Evolutionary conservation across 2,888 invertebrate species (phyloP), one percentile per base, ranked within the genome.

Genomic region (Hydraecia micacea): DNA sequence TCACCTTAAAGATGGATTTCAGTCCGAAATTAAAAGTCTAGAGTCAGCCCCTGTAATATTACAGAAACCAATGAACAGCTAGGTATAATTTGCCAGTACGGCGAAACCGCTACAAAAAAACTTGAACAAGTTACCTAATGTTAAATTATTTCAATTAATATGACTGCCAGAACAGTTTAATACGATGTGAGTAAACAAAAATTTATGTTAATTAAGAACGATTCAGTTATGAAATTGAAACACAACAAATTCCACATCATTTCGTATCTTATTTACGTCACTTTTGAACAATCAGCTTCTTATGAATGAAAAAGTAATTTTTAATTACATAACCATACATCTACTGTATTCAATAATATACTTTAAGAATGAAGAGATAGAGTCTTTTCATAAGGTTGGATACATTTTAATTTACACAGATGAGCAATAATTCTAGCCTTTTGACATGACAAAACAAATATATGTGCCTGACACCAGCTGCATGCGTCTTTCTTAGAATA

Each of bases 351-450:
- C 65, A 62, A 77, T 72, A 83, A 39, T 58, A 73, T 1, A 42
- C 79, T 58, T 70, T 84, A 84, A 18, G 0, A 0, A 0, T 2
- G 28, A 32, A 11, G 3, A 0, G 0, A 67, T 78, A 85, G 63
- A 83, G 82, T 81, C 39, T 39, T 75, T 83, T 79, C 18, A 58
- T 77, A 39, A 63, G 60, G 69, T 76, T 74, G 74, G 63, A 76
- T 68, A 62, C 76, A 79, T 87, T 82, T 81, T 73, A 89, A 92
- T 94, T 93, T 93, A 93, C 91, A 91, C 94, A 95, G 93, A 91
- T 94, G 94, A 86, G 91, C 81, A 77, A 90, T 90, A 87, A 90
- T 87, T 89, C 86, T 79, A 86, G 88, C 87, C 86, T 91, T 90
- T 87, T 88, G 91, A 90, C 90, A 88, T 88, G 88, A 86, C 89